Conservation (phyloP, 2,797 vertebrate species). For the Lycodopsis pacificus region DNA sequence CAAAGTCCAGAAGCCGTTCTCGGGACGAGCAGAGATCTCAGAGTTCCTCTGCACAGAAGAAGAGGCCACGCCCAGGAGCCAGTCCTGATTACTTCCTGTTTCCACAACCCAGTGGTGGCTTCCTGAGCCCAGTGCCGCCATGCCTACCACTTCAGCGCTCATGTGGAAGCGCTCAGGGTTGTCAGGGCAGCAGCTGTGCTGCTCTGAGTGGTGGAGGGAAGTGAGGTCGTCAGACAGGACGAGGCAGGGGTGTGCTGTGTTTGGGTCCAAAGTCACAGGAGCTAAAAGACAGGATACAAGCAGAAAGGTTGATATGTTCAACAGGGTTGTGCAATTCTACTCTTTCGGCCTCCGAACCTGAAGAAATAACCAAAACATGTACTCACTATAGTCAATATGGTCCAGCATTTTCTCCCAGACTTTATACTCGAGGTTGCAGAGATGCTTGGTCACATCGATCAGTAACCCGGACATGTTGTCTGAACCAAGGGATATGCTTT, state of each 20-base stretch:
- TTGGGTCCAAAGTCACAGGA: slow-evolving; percentile 84
- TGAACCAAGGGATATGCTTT: slow-evolving; percentile 43
- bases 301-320: background rate
- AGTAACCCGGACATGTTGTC: slow-evolving; percentile 70
- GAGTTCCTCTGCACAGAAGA: slow-evolving; percentile 64
- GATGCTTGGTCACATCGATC: slow-evolving; percentile 78
- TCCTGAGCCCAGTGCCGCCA: slow-evolving; percentile 68
- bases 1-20: slow-evolving; percentile 86
- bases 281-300: slow-evolving; percentile 65
- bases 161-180: slow-evolving; percentile 84
- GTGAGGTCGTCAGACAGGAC: slow-evolving; percentile 83
- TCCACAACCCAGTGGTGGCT: slow-evolving; percentile 82
- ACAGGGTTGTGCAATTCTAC: background rate
- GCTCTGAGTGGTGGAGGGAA: slow-evolving; percentile 76
- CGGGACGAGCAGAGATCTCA: slow-evolving; percentile 74
- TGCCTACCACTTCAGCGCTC: slow-evolving; percentile 82
- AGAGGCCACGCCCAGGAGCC: slow-evolving; percentile 83
- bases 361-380: background rate
- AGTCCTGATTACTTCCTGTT: slow-evolving; percentile 81
- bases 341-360: background rate
- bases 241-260: slow-evolving; percentile 84
- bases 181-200: slow-evolving; percentile 69
- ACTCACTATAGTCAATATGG: slow-evolving; percentile 80
- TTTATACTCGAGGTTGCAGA: slow-evolving; percentile 82
- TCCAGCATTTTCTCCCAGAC: slow-evolving; percentile 82